These are phyloP conservation scores for Euura lappo DNA, from an alignment of 1,140 invertebrate species.

Conservation along the genomic window DNA sequence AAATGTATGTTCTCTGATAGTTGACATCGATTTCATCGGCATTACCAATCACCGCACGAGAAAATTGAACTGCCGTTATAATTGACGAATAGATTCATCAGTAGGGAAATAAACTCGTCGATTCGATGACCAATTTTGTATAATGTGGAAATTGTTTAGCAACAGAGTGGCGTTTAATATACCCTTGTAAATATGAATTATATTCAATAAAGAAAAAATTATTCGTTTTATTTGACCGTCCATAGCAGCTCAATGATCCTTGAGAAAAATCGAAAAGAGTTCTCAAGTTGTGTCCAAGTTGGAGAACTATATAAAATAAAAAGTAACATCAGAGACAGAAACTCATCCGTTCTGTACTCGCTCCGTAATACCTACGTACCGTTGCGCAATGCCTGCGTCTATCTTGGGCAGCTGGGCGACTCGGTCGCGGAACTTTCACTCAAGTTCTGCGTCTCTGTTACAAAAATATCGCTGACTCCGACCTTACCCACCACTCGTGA, in stretches of 20 bases:
- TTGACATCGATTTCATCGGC: no score
- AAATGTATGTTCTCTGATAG: no score
- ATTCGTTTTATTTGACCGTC: constrained; percentile 14
- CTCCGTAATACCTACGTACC: no score
- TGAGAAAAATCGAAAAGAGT: background rate
- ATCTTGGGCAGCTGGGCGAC: constrained; percentile 3
- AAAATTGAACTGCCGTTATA: no score
- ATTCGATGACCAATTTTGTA: constrained; percentile 31
- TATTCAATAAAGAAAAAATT: constrained; percentile 19
- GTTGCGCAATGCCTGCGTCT: background rate
- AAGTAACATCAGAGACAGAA: no score
- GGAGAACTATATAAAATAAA: background rate
- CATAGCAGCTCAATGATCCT: no score
- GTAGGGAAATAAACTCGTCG: background rate
- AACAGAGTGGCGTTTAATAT: constrained; percentile 31
- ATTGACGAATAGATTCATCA: no score
- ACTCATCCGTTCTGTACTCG: no score
- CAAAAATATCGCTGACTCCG: constrained; percentile 44
- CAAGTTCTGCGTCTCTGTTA: constrained; percentile 38
- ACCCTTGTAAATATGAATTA: constrained; percentile 37
- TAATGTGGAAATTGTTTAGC: constrained; percentile 18
- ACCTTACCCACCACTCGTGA: constrained; percentile 31
- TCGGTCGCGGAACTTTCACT: constrained; percentile 19
- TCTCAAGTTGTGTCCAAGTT: background rate
- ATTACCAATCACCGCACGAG: no score